Evolutionary conservation across 2,113 vertebrate genomes (phyloP), one percentile per base, ranked within the genome.

Genomic region (Mixornis gularis): DNA sequence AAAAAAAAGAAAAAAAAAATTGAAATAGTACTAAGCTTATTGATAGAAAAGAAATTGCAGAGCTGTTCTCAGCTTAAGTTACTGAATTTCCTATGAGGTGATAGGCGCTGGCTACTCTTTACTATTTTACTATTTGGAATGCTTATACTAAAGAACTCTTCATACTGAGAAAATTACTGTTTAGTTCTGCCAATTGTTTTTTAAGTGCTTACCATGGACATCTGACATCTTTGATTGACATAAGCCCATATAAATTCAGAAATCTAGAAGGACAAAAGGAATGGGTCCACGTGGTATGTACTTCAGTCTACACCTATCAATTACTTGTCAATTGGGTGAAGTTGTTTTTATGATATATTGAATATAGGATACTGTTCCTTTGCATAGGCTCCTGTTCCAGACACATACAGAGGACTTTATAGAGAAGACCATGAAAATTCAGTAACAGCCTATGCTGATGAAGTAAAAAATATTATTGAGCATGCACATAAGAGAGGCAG

Each of bases 171-270:
- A 89, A 93, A 92, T 92, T 49, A 89, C 83, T 94, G 21, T 65
- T 87, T 90, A 94, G 88, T 84, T 95, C 59, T 96, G 65, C 87
- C 87, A 69, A 95, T 96, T 97, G 95, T 96, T 92, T 97, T 97
- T 94, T 96, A 96, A 99, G 99, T 92, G 99, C 99, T 60, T 99
- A 99, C 96, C 99, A 99, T 4, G 99, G 99, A 70, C 98, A 99
- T 96, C 98, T 99, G 91, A 98, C 97, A 97, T 99, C 99, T 81
- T 97, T 99, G 97, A 99, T 99, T 59, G 98, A 99, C 97, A 99
- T 99, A 97, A 99, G 99, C 94, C 99, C 99, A 59, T 99, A 99
- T 98, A 99, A 99, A 97, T 99, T 99, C 98, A 97, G 97, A 92
- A 98, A 98, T 96, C 97, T 99, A 96, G 97, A 96, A 53, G 98